These are phyloP conservation scores for Morphnarchus princeps DNA, from an alignment of 2,113 vertebrate species.

Conservation along the genomic window DNA sequence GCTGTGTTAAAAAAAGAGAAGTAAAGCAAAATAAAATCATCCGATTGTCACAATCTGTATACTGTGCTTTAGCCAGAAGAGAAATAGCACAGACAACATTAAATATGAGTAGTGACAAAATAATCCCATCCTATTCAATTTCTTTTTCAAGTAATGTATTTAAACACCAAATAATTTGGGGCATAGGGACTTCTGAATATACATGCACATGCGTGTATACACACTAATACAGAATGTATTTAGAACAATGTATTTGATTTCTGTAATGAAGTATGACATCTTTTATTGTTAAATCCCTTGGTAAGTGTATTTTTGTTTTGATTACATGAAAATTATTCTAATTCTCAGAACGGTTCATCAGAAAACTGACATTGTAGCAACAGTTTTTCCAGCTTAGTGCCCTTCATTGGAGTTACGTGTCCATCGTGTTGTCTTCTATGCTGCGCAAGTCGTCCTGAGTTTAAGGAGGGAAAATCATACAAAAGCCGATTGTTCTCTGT, in stretches of 20 bases:
- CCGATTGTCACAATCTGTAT: neutral
- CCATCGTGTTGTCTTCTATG: neutral
- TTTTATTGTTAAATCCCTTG: neutral
- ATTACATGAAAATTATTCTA: neutral
- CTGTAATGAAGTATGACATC: neutral
- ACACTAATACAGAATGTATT: neutral
- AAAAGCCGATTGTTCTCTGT: neutral
- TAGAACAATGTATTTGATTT: neutral
- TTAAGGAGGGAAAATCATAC: neutral
- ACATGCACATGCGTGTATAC: neutral
- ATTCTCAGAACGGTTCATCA: neutral
- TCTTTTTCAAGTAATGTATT: neutral
- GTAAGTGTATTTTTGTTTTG: neutral
- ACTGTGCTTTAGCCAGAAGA: neutral
- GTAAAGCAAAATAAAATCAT: neutral
- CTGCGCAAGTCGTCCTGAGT: neutral
- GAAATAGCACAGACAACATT: neutral
- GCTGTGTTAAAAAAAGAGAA: neutral
- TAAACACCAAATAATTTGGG: neutral
- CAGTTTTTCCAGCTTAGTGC: neutral
- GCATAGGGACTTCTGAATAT: neutral
- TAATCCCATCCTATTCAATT: neutral
- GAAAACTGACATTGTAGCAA: neutral
- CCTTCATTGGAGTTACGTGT: rapidly evolving
- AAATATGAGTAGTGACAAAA: neutral